Base-by-base conservation (phyloP, 2,888 invertebrate species). In the Lasiommata megera region DNA sequence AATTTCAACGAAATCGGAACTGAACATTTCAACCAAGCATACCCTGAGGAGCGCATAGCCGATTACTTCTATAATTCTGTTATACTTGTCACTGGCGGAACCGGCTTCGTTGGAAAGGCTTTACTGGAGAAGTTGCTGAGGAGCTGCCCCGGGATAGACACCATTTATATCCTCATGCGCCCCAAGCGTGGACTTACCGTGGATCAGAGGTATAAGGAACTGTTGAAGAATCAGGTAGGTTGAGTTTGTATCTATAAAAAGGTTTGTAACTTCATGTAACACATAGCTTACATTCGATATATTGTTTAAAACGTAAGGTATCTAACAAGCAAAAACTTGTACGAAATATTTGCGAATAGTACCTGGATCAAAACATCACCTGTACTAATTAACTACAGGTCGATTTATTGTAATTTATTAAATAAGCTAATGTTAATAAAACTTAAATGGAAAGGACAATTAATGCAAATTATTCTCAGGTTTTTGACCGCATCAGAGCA, bases 31-130 rank as follows among this genome's bases (percentile, higher is more conserved):
- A 66, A 67, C 50, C 62, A 71, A 16, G 70, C 65, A n/a, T 68
- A 67, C 3, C 60, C 68, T 0, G 73, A 74, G 0, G 85, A 85
- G 47, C 73, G 84, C 28, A 79, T 89, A n/a, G 76, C 82, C 0
- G 84, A 83, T 65, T 93, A 92, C 74, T 93, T 92, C 74, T 83
- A 91, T 1, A 92, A 88, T 0, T 79, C 92, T 0, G 82, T 91
- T 1, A 77, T 93, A 54, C 72, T 93, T 37, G 83, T 93, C 37
- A 92, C 93, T 16, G 95, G 95, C 3, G 94, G 93, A 6, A 82
- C 80, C 0, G 98, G 98, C n/a, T 98, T 98, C 80, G 93, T 98
- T 50, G 98, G 98, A 31, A 98, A 98, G 86, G 97, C 97, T 0
- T 88, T 99, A 1, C 88, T 99, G 60, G 99, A 99, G 86, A 99